Evolutionary conservation across 2,113 vertebrate species (phyloP).

Genomic region (Spea multiplicata): DNA sequence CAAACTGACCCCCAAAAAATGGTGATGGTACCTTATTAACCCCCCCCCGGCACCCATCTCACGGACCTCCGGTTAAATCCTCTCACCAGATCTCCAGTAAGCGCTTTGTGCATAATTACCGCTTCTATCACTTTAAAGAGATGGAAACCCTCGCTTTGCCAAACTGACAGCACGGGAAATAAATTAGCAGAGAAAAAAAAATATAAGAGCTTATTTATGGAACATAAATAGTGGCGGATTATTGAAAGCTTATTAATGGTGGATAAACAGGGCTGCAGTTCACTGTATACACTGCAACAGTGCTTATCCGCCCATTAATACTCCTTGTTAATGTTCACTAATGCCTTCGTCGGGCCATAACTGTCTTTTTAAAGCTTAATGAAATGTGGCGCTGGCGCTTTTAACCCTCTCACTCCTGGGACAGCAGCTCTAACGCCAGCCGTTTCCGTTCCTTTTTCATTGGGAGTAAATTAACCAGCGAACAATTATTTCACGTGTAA

Average conservation of each 20-base stretch:
- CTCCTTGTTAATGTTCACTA: slow-evolving; percentile 33
- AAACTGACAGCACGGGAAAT: slow-evolving; percentile 24
- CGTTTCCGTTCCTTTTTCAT: no score
- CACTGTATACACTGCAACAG: slow-evolving; percentile 30
- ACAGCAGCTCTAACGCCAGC: not conserved
- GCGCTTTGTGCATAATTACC: not conserved
- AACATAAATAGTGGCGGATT: slow-evolving; percentile 42
- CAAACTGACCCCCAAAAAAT: no score
- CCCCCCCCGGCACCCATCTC: not conserved
- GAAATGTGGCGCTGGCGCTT: not conserved
- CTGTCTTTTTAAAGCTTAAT: slow-evolving; percentile 31
- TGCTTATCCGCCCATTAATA: slow-evolving; percentile 42
- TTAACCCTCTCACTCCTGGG: slow-evolving; percentile 14
- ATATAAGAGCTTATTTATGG: slow-evolving; percentile 44
- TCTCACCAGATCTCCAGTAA: not conserved
- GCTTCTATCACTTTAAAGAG: slow-evolving; percentile 30
- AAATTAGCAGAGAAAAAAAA: slow-evolving; percentile 23
- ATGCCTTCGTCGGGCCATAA: slow-evolving; percentile 23
- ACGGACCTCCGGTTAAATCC: not conserved
- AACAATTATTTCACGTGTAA: no score
- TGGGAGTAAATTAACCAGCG: no score
- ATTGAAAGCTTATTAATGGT: slow-evolving; percentile 48
- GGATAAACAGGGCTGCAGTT: slow-evolving; percentile 45
- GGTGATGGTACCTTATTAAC: not conserved
- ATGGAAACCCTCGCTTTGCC: slow-evolving; percentile 24